Base-by-base conservation (phyloP, 2,888 invertebrate genomes). In the Linnaemya tessellans region DNA sequence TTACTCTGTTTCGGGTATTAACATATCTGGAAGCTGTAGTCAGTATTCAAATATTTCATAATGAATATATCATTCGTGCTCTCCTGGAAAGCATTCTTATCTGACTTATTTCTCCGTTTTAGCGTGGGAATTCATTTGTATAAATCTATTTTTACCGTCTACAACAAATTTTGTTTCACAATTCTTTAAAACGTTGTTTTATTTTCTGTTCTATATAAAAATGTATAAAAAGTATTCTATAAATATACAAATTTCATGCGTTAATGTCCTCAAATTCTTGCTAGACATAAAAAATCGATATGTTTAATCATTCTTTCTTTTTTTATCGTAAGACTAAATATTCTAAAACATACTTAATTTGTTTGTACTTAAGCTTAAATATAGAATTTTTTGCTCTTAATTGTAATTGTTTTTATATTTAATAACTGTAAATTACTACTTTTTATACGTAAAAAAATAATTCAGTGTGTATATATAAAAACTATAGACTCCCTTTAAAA, bases 331-430 rank as follows among this genome's bases (percentile, higher is more conserved):
- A 60, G 25, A 51, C 67, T 74, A 71, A 11, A 11, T 41, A 41
- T 22, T 78, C 13, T 71, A 71, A 80, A 70, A 81, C 68, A 79
- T 81, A 75, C 75, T 82, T 75, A 65, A 82, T 85, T 85, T 85
- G 85, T 85, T 85, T 85, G 85, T 85, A 85, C 85, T 85, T 82
- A 85, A 85, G 46, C 79, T 79, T 85, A 85, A 11, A 38, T 80
- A 8, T 64, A 71, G n/a, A 71, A 58, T 56, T 51, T 38, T 46
- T 30, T 20, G 30, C 30, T 4, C 20, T 70, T 79, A 43, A 20
- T 73, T 68, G 18, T 49, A 15, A 13, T 51, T 65, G 46, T 70
- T 73, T 54, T 81, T 41, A 62, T 68, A 38, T 80, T 60, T 75
- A 30, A 22, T 67, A 30, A 62, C 15, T 41, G 65, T 51, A 49